Evolutionary conservation across 2,797 vertebrate genomes (phyloP), one percentile per base, ranked within the genome.

Genomic region (Peromyscus melanophrys): DNA sequence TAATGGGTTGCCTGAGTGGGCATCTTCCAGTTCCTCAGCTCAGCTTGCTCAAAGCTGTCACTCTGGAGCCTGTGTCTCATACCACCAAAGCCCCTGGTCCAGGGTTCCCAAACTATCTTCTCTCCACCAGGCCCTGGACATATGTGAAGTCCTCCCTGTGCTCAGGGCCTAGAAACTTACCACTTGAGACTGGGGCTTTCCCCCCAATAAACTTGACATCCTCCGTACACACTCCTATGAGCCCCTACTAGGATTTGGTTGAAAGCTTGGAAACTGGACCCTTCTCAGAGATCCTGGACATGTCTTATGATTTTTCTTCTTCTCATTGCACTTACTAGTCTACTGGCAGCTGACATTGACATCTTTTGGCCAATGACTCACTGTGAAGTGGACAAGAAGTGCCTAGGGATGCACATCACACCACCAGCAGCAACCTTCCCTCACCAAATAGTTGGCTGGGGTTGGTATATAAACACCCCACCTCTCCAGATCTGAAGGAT

Each of bases 11-110:
- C 31, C 76, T 40, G 84, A 75, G 9, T 49, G 65, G 87, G 25
- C 0, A 9, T 73, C 76, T 11, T 59, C 43, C 11, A 13, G 29
- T 43, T 80, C 31, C 31, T 37, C 9, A 57, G 87, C 52, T 67
- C 21, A 40, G 37, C 43, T 37, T 49, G 43, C 67, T 69, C 82
- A 6, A 1, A 21, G 75, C 29, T 3, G 0, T 31, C 46, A 59
- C 3, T 2, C 31, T 2, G 77, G 29, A n/a, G 69, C 49, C 80
- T 1, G 1, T 11, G 55, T 78, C 23, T 59, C 23, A 34, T 4
- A 19, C 8, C 0, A 0, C 25, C 0, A 0, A 1, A 2, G 34
- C 4, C 57, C 29, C 52, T 31, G n/a, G 31, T 12, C 0, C 29
- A 4, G 57, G 34, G 27, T 17, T 34, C 40, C 78, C 59, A 49